These are phyloP conservation scores for Mormyrus lacerda DNA, from an alignment of 2,113 vertebrate species.

Conservation along the genomic window DNA sequence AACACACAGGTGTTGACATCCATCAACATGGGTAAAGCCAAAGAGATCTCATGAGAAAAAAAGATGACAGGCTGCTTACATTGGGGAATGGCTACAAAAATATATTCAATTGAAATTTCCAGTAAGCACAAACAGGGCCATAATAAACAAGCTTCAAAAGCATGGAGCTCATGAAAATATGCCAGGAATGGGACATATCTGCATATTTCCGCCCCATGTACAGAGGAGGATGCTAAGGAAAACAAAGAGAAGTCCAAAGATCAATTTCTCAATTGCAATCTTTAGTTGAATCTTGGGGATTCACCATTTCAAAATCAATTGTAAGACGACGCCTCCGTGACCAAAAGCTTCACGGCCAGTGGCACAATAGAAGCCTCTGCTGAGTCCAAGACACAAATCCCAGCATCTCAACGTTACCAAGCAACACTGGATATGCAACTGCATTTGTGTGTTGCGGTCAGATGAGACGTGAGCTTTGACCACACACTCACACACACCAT, in stretches of 20 bases:
- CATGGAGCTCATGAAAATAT: neutral
- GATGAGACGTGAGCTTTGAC: too few relatives aligned
- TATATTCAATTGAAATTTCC: neutral
- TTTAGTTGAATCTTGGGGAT: neutral
- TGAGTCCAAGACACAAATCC: too few relatives aligned
- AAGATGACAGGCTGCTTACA: neutral
- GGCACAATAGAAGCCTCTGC: too few relatives aligned
- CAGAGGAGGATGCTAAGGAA: neutral
- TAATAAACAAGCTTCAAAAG: neutral
- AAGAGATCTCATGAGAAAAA: neutral
- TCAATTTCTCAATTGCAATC: neutral
- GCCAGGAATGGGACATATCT: neutral
- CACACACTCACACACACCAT: too few relatives aligned
- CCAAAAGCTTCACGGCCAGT: too few relatives aligned
- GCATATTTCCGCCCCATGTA: neutral
- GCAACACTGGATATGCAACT: too few relatives aligned
- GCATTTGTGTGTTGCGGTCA: too few relatives aligned
- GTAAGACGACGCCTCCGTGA: neutral
- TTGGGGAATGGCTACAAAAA: neutral
- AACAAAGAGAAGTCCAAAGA: neutral
- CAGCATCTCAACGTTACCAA: too few relatives aligned
- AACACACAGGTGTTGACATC: neutral
- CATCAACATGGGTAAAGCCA: neutral
- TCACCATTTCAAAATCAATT: neutral
- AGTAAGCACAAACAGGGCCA: neutral